Evolutionary conservation across 2,888 invertebrate species (phyloP).

Genomic region (Eristalis pertinax): DNA sequence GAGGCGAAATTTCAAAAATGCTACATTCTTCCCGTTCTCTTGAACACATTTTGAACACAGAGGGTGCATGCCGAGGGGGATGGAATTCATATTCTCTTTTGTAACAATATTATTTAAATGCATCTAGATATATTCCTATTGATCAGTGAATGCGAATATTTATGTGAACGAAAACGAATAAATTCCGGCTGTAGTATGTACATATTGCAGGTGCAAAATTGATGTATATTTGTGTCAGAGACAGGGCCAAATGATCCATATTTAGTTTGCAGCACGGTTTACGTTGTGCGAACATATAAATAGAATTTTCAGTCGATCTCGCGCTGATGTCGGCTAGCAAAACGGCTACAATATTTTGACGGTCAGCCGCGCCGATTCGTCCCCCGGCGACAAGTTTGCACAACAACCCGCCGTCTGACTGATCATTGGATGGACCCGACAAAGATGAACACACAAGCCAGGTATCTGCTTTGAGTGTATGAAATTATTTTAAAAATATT

Average conservation of each 20-base stretch:
- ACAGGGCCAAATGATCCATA: conserved; percentile 73
- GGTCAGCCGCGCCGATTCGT: conserved; percentile 35
- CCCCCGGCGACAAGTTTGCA: conserved; percentile 50
- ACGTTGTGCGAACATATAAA: conserved; percentile 47
- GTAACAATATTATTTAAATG: no score
- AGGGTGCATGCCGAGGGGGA: background rate
- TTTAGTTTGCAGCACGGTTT: conserved; percentile 72
- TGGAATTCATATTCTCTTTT: background rate
- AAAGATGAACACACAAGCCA: conserved; percentile 16
- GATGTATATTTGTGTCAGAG: conserved; percentile 26
- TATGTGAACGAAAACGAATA: background rate
- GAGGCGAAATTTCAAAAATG: conserved; percentile 39
- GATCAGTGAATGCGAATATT: background rate
- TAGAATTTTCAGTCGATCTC: conserved; percentile 56
- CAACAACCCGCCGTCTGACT: conserved; percentile 38
- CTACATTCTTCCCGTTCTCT: conserved; percentile 18
- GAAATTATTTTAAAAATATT: conserved; percentile 32
- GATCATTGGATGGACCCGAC: conserved; percentile 23
- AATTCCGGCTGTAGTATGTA: conserved; percentile 22
- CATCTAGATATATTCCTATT: background rate
- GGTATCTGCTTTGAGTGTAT: background rate
- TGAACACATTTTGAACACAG: background rate
- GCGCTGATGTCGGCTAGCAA: conserved; percentile 48
- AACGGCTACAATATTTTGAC: conserved; percentile 50
- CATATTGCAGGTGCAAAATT: conserved; percentile 51